Conservation (phyloP, 2,888 invertebrate genomes). For the Frankliniella fusca region DNA sequence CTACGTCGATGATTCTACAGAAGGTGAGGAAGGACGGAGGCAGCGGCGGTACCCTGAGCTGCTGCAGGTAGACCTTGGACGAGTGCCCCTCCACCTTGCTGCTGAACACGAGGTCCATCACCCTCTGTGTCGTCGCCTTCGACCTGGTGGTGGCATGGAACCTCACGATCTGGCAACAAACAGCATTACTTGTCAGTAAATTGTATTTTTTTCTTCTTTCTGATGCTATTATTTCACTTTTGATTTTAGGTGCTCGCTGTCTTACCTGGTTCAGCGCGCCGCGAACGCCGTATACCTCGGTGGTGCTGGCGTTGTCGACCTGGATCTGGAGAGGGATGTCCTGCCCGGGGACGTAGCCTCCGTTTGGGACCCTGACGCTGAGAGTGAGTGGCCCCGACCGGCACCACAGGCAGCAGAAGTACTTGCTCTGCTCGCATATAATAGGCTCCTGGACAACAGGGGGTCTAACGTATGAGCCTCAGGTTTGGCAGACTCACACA, state of each 20-base stretch:
- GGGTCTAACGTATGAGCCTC: not conserved
- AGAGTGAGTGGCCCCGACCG: constrained; percentile 40
- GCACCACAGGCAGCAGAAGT: constrained; percentile 42
- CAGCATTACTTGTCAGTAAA: not conserved
- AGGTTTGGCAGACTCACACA: not conserved
- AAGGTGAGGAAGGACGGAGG: constrained; percentile 41
- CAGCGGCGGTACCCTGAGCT: constrained; percentile 41
- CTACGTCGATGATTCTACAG: constrained; percentile 43
- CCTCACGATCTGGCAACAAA: not conserved
- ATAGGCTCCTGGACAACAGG: constrained; percentile 35
- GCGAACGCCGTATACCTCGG: constrained; percentile 36
- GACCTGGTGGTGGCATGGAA: not conserved
- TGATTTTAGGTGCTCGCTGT: no score
- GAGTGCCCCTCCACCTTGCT: constrained; percentile 24
- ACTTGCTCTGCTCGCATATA: constrained; percentile 37
- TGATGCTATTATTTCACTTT: no score
- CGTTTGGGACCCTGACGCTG: constrained; percentile 38
- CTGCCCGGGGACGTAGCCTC: constrained; percentile 42
- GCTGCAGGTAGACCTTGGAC: constrained; percentile 37
- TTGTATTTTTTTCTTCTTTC: not conserved
- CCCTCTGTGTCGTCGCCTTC: not conserved
- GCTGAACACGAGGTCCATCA: not conserved
- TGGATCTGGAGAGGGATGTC: constrained; percentile 40
- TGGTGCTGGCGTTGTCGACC: constrained; percentile 40
- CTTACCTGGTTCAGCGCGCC: constrained; percentile 37